Conservation (phyloP, 2,113 vertebrate species). For the Origma solitaria region DNA sequence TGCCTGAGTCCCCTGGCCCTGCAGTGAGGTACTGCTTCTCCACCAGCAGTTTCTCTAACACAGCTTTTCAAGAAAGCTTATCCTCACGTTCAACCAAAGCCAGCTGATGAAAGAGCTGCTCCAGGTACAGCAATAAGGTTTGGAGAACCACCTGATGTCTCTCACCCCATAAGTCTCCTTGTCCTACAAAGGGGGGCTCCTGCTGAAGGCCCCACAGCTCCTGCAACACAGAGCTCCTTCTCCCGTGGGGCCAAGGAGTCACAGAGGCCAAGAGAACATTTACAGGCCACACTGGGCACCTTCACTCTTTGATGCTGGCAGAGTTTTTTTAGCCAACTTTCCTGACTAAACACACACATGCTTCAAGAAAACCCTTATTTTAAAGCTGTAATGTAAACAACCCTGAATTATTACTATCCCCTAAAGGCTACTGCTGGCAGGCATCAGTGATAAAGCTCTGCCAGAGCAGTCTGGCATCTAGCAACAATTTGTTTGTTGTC, state of each 20-base stretch:
- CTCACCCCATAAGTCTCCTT: neutral
- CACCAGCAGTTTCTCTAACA: neutral
- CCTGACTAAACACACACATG: conserved; percentile 15
- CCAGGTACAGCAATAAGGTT: neutral
- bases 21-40: neutral
- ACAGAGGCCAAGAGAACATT: neutral
- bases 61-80: neutral
- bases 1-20: neutral
- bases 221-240: neutral
- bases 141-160: neutral
- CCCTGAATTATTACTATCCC: conserved; percentile 47
- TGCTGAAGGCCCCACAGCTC: neutral
- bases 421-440: conserved; percentile 62
- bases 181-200: neutral
- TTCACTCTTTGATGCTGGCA: neutral
- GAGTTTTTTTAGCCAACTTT: neutral
- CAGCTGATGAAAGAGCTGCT: neutral
- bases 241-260: neutral
- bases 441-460: conserved; percentile 46
- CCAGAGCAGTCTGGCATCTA: conserved; percentile 62
- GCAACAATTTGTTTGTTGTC: conserved; percentile 66
- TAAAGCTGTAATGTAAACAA: conserved; percentile 55
- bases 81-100: neutral
- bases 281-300: neutral
- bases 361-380: conserved; percentile 41